Base-by-base conservation (phyloP, 2,113 vertebrate genomes). In the Echinops telfairi region DNA sequence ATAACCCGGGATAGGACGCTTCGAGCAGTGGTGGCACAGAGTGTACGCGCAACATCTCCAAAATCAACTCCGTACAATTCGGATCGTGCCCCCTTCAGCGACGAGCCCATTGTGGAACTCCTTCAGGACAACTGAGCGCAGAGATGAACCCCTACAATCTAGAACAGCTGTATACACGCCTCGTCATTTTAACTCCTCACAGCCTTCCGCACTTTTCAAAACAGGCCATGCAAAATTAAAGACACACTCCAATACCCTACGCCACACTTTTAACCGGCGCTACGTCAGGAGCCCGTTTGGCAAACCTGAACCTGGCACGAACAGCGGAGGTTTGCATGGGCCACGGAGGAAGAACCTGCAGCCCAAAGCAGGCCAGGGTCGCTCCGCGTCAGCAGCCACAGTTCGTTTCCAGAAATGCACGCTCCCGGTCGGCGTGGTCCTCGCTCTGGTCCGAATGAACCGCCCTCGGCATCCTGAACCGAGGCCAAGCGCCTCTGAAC, bases 41-140 rank as follows among this genome's bases (percentile, higher is more conserved):
- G 77, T 20, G 29, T 70, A 38, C 53, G 58, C 81, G 19, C 53
- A 64, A 22, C 8, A 77, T 57, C 36, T 92, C n/a, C 91, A 73
- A 89, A 95, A 71, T 57, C n/a, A 92, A 90, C 73, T 58, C 38
- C 33, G 79, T 38, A 12, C 31, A 64, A 64, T 58, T 27, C 57
- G 25, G 25, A 66, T 66, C 93, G 60, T 93, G n/a, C 76, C 86
- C 31, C 68, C 64, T 92, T 64, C 25, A 53, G 47, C 25, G 12
- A 75, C 58, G 43, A 82, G 7, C 73, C 16, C 68, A 47, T 81
- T 82, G 64, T n/a, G 36, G 64, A 93, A 89, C 23, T 87, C 77
- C 89, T 40, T 76, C 33, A 71, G 57, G 25, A 17, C 73, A 85
- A 79, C 22, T 4, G 71, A 6, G 47, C 33, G 47, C 12, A 38